Evolutionary conservation across 2,797 vertebrate genomes (phyloP), one percentile per base, ranked within the genome.

Genomic region (Lithobates sylvaticus): DNA sequence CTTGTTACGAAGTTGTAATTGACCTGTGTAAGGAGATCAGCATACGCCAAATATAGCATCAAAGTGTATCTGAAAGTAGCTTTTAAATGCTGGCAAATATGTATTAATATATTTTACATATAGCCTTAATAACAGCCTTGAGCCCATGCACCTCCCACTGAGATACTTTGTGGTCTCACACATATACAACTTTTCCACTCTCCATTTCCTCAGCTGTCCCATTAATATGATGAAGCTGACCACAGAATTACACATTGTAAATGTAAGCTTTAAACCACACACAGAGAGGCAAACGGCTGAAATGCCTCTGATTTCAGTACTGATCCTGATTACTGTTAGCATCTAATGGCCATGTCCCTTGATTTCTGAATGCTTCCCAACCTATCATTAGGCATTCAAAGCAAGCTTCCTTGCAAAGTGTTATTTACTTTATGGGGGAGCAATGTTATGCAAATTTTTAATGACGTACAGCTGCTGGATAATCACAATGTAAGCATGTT

Each of bases 231-330:
- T 93, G 88, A 89, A 90, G 85, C 72, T 92, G 85, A 93, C 93
- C 91, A 71, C 93, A 94, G 89, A 92, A 90, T 90, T 93, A 91
- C 90, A 92, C 76, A 90, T 88, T 47, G 86, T 90, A 93, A 93
- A 91, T 83, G 88, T 39, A 88, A 86, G 85, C 86, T 90, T 90
- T 88, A 91, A 91, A 91, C 89, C 91, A 88, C 88, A 91, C 74
- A n/a, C 47, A 77, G 78, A 89, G 85, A 90, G 88, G 50, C 10
- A 76, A 82, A 83, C 82, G 27, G 84, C 86, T 90, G 89, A 91
- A 93, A 93, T 92, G 91, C 89, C 81, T 90, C 54, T 61, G 76
- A 86, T 93, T 91, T 89, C 77, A 84, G 21, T 76, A 90, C 89
- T 91, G 71, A 61, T 90, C 50, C 86, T 88, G 86, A 88, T 87